A percentile compares a stretch with the other conserved stretches of the same genome.
Evolutionary conservation across 35 echinoderm and acorn worm species (phyloP).

Genomic region (Ptychodera flava): DNA sequence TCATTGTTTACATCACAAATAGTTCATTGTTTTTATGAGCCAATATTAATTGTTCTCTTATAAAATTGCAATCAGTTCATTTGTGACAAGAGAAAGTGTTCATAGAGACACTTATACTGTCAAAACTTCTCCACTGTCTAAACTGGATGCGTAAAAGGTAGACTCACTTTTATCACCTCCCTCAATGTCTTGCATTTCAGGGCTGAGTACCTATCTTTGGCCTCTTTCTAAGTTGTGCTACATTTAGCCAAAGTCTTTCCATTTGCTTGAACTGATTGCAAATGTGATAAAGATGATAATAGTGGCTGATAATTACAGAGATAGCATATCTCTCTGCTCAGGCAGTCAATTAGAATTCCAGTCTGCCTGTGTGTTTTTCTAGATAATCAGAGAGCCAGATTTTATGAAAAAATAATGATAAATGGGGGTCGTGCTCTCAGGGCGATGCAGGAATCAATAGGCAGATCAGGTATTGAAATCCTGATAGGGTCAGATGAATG

Average conservation of each 20-base stretch:
- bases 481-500: background rate
- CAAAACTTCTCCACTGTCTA: too few relatives aligned
- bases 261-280: slow-evolving; percentile 1
- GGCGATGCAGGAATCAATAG: background rate
- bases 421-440: background rate
- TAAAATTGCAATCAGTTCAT: too few relatives aligned
- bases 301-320: background rate
- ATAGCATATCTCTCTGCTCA: background rate
- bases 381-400: background rate
- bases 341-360: background rate
- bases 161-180: background rate
- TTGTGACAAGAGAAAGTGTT: too few relatives aligned
- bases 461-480: background rate
- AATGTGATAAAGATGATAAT: background rate
- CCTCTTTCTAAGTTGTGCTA: background rate
- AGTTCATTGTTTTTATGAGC: too few relatives aligned
- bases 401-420: slow-evolving; percentile 2
- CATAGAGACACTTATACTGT: too few relatives aligned
- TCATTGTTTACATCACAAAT: too few relatives aligned
- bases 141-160: too few relatives aligned
- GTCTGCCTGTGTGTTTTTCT: background rate
- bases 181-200: background rate
- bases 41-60: too few relatives aligned
- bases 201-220: background rate
- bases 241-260: background rate